Evolutionary conservation across 2,113 vertebrate species (phyloP).

Genomic region (Phrynocephalus versicolor): DNA sequence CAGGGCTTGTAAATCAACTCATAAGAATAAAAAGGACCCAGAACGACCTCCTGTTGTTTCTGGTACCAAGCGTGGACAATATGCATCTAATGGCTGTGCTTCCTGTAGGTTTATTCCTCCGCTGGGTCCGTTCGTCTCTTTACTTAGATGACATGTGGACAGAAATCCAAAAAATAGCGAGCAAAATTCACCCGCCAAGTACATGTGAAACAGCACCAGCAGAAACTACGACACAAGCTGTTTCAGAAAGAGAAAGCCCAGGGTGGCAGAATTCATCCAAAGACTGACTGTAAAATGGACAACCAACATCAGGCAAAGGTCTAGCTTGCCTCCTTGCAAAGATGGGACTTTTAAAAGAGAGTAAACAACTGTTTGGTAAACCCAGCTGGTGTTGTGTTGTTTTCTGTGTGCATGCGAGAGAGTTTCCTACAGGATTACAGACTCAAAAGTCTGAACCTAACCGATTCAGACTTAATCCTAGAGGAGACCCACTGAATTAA

Average conservation of each 20-base stretch:
- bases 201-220: background rate
- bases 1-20: no score
- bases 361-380: accelerated
- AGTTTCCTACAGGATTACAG: background rate
- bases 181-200: accelerated
- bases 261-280: background rate
- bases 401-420: background rate
- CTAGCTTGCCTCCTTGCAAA: background rate
- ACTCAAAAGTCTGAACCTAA: no score
- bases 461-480: no score
- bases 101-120: constrained; percentile 82
- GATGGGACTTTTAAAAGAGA: no score
- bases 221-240: accelerated
- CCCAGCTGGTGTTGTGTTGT: no score
- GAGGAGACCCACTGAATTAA: no score
- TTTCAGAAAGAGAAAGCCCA: background rate
- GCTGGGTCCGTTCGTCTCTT: constrained; percentile 74
- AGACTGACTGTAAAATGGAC: background rate
- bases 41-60: background rate
- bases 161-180: constrained; percentile 74
- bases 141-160: constrained; percentile 78
- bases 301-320: background rate
- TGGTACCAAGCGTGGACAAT: background rate
- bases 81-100: background rate
- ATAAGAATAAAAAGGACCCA: background rate